phyloP scores from a whole-genome alignment of 2,797 vertebrate genomes.

The Pterois miles region DNA sequence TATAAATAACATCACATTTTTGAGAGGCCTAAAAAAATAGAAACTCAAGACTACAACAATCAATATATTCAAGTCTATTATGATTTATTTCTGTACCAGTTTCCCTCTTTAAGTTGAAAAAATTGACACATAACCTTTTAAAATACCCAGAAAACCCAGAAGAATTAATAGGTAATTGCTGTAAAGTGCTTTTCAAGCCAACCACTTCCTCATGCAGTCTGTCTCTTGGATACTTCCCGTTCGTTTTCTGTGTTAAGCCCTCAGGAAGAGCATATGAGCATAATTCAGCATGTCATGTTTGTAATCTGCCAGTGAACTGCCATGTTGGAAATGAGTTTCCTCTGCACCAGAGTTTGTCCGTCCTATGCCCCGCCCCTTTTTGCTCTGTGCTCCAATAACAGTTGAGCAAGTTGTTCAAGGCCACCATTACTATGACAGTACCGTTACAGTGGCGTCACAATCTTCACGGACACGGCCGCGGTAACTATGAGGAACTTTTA shows the following conservation, averaged over 20 bases:
- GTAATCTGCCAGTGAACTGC: not conserved
- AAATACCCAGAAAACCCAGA: not conserved
- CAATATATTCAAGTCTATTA: not conserved
- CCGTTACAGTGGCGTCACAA: too few species aligned
- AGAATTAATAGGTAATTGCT: not conserved
- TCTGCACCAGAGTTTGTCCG: not conserved
- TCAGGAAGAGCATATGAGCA: not conserved
- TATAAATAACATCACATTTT: too few species aligned
- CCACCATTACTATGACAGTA: too few species aligned
- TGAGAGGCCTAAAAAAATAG: too few species aligned
- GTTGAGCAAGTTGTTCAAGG: too few species aligned
- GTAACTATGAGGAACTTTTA: too few species aligned
- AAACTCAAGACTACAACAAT: not conserved
- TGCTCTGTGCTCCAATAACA: not conserved
- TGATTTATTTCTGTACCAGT: not conserved
- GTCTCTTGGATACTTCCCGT: not conserved
- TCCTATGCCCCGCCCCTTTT: not conserved
- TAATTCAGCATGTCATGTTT: not conserved
- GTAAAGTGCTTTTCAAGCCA: not conserved
- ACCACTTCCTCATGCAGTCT: not conserved
- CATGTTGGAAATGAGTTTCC: too few species aligned
- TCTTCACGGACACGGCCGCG: too few species aligned
- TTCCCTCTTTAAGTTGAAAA: not conserved
- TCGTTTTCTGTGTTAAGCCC: not conserved
- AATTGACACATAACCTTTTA: not conserved